phyloP scores from a whole-genome alignment of 2,888 invertebrate genomes.

The Xestia rhomboidea region DNA sequence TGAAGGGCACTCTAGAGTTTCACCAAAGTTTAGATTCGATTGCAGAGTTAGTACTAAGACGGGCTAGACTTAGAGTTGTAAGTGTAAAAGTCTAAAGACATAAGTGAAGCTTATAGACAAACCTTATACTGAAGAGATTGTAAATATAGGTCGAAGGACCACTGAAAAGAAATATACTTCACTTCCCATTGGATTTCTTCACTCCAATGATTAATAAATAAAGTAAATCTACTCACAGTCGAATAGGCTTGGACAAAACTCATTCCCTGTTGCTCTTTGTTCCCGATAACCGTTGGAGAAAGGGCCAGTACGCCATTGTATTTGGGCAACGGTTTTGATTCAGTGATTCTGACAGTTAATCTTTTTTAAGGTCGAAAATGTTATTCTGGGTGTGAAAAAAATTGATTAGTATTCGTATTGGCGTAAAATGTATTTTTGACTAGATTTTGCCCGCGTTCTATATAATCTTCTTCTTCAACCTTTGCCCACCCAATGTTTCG shows the following conservation, averaged over 20 bases:
- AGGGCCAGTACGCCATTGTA: slow-evolving; percentile 39
- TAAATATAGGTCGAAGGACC: slow-evolving; percentile 6
- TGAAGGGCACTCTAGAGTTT: slow-evolving; percentile 28
- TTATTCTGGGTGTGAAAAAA: slow-evolving; percentile 9
- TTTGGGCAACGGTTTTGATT: slow-evolving; percentile 38
- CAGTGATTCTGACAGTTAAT: slow-evolving; percentile 18
- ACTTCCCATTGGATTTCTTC: background rate
- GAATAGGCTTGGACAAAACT: slow-evolving; percentile 39
- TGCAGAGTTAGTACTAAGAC: slow-evolving; percentile 36
- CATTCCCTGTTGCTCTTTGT: slow-evolving; percentile 29
- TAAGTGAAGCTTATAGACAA: slow-evolving; percentile 2
- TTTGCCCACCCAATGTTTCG: too few relatives aligned
- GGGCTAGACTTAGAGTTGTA: slow-evolving; percentile 5
- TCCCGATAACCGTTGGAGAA: slow-evolving; percentile 23
- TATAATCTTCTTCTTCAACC: too few relatives aligned
- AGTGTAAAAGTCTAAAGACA: background rate
- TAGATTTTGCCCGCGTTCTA: background rate
- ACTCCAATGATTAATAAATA: slow-evolving; percentile 42
- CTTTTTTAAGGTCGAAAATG: background rate
- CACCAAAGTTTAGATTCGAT: slow-evolving; percentile 42
- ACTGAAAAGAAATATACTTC: slow-evolving; percentile 16
- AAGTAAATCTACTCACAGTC: slow-evolving; percentile 40
- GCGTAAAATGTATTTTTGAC: background rate
- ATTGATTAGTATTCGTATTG: slow-evolving; percentile 8
- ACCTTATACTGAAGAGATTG: background rate